Evolutionary conservation across 2,888 invertebrate genomes (phyloP).

Genomic region (Vandiemenella viatica): DNA sequence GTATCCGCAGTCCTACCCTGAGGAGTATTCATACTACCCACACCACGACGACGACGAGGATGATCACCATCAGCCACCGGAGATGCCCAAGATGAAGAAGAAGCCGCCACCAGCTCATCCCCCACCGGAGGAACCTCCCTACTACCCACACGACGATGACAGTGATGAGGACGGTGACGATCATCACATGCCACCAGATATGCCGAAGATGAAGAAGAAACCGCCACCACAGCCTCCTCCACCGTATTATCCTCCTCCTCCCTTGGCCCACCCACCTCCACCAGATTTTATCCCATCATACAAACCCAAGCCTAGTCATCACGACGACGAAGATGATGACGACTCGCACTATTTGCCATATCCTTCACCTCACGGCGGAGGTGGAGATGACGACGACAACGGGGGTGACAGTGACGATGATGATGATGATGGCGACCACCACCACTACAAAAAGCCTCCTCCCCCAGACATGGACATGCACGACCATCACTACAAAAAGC

Average conservation of each 20-base stretch:
- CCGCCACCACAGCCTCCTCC: not conserved
- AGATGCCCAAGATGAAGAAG: no score
- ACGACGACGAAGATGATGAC: slow-evolving; percentile 1
- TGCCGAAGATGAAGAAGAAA: not conserved
- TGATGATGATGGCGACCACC: no score
- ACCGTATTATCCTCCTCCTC: not conserved
- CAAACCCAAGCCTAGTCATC: no score
- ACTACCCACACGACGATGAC: not conserved
- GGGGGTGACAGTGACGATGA: slow-evolving; percentile 28
- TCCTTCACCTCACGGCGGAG: not conserved
- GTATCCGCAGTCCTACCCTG: no score
- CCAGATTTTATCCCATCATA: no score
- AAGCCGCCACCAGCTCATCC: not conserved
- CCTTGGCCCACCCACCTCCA: not conserved
- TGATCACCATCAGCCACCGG: no score
- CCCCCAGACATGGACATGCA: no score
- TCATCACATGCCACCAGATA: not conserved
- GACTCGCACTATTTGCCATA: not conserved
- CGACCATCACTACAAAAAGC: no score
- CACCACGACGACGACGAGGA: no score
- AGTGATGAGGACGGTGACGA: not conserved
- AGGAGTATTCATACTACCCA: not conserved
- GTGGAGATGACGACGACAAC: slow-evolving; percentile 14
- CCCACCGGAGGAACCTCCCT: not conserved
- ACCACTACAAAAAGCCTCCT: no score